These are phyloP conservation scores for Epizoanthus fatuus DNA, from an alignment of 92 coral and sea anemone species.

Conservation along the genomic window DNA sequence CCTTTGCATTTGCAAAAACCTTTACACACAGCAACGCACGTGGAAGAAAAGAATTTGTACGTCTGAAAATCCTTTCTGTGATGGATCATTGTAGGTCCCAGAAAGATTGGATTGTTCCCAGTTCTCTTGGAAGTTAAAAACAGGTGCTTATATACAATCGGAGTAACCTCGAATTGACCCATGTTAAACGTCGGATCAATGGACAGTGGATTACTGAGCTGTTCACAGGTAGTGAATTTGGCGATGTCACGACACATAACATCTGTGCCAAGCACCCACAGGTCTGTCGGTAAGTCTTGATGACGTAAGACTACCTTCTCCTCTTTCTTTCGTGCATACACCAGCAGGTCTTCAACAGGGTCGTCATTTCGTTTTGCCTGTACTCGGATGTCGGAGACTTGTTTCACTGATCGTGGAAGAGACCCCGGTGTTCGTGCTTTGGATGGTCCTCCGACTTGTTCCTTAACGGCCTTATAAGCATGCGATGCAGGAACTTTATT, in stretches of 20 bases:
- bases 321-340: slow-evolving; percentile 58
- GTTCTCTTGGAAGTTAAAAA: slow-evolving; percentile 62
- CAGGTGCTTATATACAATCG: slow-evolving; percentile 60
- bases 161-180: slow-evolving; percentile 68
- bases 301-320: slow-evolving; percentile 53
- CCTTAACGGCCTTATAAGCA: slow-evolving; percentile 41
- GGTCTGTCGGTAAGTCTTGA: slow-evolving; percentile 64
- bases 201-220: slow-evolving; percentile 62
- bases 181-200: slow-evolving; percentile 66
- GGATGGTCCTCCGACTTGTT: slow-evolving; percentile 64
- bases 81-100: slow-evolving; percentile 67
- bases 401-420: slow-evolving; percentile 66
- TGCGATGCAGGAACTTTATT: slow-evolving; percentile 57
- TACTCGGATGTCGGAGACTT: slow-evolving; percentile 53
- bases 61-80: slow-evolving; percentile 52
- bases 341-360: slow-evolving; percentile 71
- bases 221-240: slow-evolving; percentile 48
- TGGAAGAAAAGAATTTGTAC: slow-evolving; percentile 57
- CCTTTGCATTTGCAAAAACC: slow-evolving; percentile 65
- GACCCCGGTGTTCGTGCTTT: slow-evolving; percentile 65
- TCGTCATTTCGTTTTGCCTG: slow-evolving; percentile 38
- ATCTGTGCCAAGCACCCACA: slow-evolving; percentile 72
- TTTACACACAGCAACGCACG: slow-evolving; percentile 52
- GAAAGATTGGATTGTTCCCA: slow-evolving; percentile 66
- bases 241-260: slow-evolving; percentile 70